These are phyloP conservation scores for Callitettix versicolor DNA, from an alignment of 1,140 invertebrate species.

Conservation along the genomic window DNA sequence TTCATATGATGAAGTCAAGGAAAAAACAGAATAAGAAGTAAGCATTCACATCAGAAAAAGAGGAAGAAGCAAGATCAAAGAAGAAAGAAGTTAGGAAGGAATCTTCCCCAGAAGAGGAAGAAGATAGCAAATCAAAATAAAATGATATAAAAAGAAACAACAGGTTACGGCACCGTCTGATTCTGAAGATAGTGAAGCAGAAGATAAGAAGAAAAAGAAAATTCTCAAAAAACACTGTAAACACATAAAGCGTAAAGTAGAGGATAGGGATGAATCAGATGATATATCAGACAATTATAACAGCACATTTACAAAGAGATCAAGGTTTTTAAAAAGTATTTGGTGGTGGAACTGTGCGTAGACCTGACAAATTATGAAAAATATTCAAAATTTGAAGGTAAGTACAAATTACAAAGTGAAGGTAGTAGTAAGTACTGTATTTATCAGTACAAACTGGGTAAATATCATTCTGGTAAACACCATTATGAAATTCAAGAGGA, in stretches of 20 bases:
- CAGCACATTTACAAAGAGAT: too few species aligned
- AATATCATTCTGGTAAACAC: too few species aligned
- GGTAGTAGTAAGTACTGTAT: too few species aligned
- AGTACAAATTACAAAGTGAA: too few species aligned
- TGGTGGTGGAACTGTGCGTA: too few species aligned
- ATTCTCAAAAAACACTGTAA: slow-evolving; percentile 58
- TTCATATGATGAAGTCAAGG: slow-evolving; percentile 35
- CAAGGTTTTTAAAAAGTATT: too few species aligned
- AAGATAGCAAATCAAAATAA: slow-evolving; percentile 47
- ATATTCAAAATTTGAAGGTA: too few species aligned
- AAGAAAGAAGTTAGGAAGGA: slow-evolving; percentile 48
- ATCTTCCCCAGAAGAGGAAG: slow-evolving; percentile 47
- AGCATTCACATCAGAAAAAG: slow-evolving; percentile 43
- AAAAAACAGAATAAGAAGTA: slow-evolving; percentile 29
- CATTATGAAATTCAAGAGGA: too few species aligned
- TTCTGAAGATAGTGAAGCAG: slow-evolving; percentile 50
- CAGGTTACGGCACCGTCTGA: slow-evolving; percentile 45
- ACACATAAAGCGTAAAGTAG: slow-evolving; percentile 51
- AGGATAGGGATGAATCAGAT: slow-evolving; percentile 46
- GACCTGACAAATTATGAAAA: too few species aligned
- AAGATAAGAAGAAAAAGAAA: slow-evolving; percentile 56
- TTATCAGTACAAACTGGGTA: too few species aligned
- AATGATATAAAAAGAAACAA: slow-evolving; percentile 53
- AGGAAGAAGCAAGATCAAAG: slow-evolving; percentile 51
- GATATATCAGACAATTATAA: too few species aligned